Percentiles rank a stretch among this genome's conserved stretches.
Evolutionary conservation across 2,888 invertebrate genomes (phyloP).

Genomic region (Drosophila hamatofila): DNA sequence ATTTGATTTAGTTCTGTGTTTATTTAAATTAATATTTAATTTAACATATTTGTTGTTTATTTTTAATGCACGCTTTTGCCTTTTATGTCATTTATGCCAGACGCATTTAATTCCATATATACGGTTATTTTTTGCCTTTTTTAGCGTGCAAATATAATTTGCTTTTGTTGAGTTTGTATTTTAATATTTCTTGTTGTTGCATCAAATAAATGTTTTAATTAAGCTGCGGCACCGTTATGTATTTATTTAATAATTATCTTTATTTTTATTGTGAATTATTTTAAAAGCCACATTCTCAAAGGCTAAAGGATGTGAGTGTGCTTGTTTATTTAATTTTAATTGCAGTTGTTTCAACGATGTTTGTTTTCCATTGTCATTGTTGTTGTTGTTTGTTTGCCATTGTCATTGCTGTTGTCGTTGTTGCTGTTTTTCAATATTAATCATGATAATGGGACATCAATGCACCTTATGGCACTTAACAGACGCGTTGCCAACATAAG

Average conservation of each 20-base stretch:
- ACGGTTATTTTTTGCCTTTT: constrained; percentile 19
- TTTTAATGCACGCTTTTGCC: background rate
- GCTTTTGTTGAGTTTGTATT: background rate
- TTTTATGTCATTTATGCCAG: background rate
- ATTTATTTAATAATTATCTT: constrained; percentile 31
- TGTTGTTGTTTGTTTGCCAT: background rate
- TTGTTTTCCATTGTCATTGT: constrained; percentile 5
- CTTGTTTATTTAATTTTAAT: constrained; percentile 47
- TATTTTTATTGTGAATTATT: background rate
- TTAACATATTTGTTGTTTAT: constrained; percentile 1
- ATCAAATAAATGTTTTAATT: constrained; percentile 42
- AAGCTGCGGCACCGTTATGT: constrained; percentile 21
- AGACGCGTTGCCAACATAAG: constrained; percentile 6
- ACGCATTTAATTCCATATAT: background rate
- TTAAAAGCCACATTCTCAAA: background rate
- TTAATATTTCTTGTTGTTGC: background rate
- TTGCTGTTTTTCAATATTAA: constrained; percentile 34
- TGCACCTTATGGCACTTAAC: constrained; percentile 7
- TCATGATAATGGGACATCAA: constrained; percentile 25
- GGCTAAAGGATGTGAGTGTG: background rate
- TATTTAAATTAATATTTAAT: constrained; percentile 3
- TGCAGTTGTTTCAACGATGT: constrained; percentile 28
- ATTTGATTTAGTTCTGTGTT: constrained; percentile 17
- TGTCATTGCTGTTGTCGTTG: background rate
- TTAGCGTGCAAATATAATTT: constrained; percentile 13